A percentile compares a stretch with the other conserved stretches of the same genome.
These are phyloP conservation scores for Echinops telfairi DNA, from an alignment of 2,113 vertebrate species.

Conservation along the genomic window DNA sequence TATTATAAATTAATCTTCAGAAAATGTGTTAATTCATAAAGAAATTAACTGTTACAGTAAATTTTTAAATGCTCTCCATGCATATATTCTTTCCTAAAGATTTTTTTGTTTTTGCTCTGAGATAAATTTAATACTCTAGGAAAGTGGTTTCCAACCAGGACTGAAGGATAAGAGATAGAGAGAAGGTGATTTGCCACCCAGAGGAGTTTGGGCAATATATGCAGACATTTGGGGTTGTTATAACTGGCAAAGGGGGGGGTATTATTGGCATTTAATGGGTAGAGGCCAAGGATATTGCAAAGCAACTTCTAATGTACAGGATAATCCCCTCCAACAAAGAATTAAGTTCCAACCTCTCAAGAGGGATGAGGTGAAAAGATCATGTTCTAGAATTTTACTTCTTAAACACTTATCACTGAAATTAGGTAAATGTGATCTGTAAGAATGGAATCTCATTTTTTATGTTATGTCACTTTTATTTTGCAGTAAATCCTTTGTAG, in stretches of 20 bases:
- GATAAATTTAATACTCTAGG: background rate
- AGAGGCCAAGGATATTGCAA: background rate
- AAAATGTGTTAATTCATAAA: conserved; percentile 27
- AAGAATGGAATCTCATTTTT: no score
- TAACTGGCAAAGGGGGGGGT: no score
- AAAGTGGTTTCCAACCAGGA: background rate
- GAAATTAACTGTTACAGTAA: background rate
- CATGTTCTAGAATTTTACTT: no score
- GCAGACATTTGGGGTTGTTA: background rate
- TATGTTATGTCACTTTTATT: no score
- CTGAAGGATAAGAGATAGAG: background rate
- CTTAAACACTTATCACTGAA: no score
- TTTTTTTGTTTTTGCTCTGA: background rate
- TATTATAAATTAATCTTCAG: conserved; percentile 51
- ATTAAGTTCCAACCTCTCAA: no score
- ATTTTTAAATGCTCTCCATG: background rate
- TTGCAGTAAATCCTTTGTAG: no score
- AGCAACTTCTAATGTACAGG: background rate
- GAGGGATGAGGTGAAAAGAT: no score
- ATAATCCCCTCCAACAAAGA: no score
- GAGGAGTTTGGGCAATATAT: background rate
- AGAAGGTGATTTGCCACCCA: background rate
- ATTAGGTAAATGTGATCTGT: no score
- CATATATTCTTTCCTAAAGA: conserved; percentile 21
- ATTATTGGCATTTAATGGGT: background rate